Evolutionary conservation across 35 echinoderm and acorn worm species (phyloP).

Genomic region (Nesometra sesokonis): DNA sequence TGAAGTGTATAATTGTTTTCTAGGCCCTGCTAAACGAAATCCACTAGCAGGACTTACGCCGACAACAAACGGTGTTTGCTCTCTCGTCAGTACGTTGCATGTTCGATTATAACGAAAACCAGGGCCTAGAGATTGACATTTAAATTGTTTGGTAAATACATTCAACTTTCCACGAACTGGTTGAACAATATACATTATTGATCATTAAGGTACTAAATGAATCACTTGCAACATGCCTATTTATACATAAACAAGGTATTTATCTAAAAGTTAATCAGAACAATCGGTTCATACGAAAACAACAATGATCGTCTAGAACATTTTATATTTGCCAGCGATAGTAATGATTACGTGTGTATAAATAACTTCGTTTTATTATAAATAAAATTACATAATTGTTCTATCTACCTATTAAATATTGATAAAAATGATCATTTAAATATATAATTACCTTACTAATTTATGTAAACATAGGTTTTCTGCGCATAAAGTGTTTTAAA

Average conservation of each 20-base stretch:
- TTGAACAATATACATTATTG: neutral
- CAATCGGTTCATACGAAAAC: too few relatives aligned
- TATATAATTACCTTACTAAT: too few relatives aligned
- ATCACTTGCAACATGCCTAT: neutral
- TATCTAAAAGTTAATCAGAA: too few relatives aligned
- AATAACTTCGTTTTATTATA: too few relatives aligned
- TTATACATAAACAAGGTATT: neutral
- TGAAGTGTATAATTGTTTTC: neutral
- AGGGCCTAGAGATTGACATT: neutral
- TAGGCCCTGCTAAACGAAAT: neutral
- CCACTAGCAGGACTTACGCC: neutral
- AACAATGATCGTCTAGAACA: too few relatives aligned
- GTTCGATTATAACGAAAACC: neutral
- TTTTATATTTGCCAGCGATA: too few relatives aligned
- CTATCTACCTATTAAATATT: too few relatives aligned
- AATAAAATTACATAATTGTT: too few relatives aligned
- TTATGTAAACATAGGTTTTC: too few relatives aligned
- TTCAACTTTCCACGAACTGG: neutral
- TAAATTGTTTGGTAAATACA: neutral
- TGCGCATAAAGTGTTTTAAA: too few relatives aligned
- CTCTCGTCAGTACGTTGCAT: neutral
- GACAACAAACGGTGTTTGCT: neutral
- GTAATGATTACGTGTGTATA: too few relatives aligned
- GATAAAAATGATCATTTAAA: too few relatives aligned
- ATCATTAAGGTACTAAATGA: neutral